Conservation (phyloP, 2,888 invertebrate species). For the Ashinkailepas kermadecensis region DNA sequence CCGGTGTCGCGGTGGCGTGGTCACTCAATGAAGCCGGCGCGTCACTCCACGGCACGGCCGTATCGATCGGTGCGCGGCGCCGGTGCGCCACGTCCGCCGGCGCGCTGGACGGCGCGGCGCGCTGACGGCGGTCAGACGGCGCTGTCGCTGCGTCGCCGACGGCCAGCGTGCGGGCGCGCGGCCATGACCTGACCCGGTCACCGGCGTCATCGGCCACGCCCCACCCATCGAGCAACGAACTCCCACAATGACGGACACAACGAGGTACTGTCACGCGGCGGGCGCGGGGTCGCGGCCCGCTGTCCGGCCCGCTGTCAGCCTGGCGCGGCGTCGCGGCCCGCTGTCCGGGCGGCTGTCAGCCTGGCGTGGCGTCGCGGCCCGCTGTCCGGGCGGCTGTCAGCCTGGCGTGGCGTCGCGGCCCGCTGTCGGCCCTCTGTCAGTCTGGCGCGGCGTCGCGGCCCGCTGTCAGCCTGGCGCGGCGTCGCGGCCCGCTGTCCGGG, state of each 20-base stretch:
- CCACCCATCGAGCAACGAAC: not conserved
- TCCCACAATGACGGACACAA: not conserved
- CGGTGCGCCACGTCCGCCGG: not conserved
- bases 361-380: too few relatives aligned
- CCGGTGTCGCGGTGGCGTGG: too few relatives aligned
- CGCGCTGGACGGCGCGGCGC: not conserved
- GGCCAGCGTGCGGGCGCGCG: not conserved
- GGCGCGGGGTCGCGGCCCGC: not conserved
- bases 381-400: too few relatives aligned
- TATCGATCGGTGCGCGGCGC: slow-evolving; percentile 3
- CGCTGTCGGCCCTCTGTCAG: too few relatives aligned
- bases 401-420: too few relatives aligned
- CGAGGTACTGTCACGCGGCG: not conserved
- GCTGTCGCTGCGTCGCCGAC: not conserved
- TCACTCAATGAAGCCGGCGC: not conserved
- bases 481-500: too few relatives aligned
- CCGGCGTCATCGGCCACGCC: not conserved
- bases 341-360: too few relatives aligned
- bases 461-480: too few relatives aligned
- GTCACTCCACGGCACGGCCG: not conserved
- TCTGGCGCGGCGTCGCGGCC: too few relatives aligned
- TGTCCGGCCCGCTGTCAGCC: not conserved
- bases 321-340: too few relatives aligned
- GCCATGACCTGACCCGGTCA: not conserved
- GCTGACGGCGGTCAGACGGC: not conserved